phyloP scores from a whole-genome alignment of 2,888 invertebrate species.

The Maniola hyperantus region DNA sequence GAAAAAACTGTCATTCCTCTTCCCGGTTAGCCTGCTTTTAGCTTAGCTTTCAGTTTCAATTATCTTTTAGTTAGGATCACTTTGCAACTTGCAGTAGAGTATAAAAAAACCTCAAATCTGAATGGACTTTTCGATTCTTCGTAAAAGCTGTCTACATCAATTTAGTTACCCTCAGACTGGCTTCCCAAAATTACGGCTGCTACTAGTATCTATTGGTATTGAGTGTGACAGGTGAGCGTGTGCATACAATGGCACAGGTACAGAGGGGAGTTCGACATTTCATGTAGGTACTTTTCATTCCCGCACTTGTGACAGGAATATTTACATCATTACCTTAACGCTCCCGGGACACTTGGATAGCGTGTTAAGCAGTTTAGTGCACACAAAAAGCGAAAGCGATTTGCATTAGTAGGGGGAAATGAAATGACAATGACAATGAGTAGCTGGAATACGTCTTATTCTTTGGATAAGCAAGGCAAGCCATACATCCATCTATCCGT shows the following conservation, averaged over 20 bases:
- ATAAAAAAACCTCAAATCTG: neutral
- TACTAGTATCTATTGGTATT: neutral
- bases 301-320: slow-evolving; percentile 49
- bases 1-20: too few relatives aligned
- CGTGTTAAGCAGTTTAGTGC: slow-evolving; percentile 34
- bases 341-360: slow-evolving; percentile 44
- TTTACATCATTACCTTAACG: slow-evolving; percentile 44
- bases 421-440: neutral
- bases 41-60: too few relatives aligned
- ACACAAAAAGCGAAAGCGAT: neutral
- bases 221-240: slow-evolving; percentile 3
- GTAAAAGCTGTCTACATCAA: neutral
- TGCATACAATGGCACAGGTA: neutral
- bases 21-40: too few relatives aligned
- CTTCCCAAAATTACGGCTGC: neutral
- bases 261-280: slow-evolving; percentile 1
- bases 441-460: too few relatives aligned
- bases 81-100: too few relatives aligned
- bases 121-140: neutral
- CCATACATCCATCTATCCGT: too few relatives aligned
- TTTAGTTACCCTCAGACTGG: neutral
- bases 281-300: slow-evolving; percentile 49
- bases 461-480: too few relatives aligned
- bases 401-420: neutral
- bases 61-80: too few relatives aligned